Evolutionary conservation across 2,888 invertebrate species (phyloP), one percentile per base, ranked within the genome.

Genomic region (Xanthia icteritia): DNA sequence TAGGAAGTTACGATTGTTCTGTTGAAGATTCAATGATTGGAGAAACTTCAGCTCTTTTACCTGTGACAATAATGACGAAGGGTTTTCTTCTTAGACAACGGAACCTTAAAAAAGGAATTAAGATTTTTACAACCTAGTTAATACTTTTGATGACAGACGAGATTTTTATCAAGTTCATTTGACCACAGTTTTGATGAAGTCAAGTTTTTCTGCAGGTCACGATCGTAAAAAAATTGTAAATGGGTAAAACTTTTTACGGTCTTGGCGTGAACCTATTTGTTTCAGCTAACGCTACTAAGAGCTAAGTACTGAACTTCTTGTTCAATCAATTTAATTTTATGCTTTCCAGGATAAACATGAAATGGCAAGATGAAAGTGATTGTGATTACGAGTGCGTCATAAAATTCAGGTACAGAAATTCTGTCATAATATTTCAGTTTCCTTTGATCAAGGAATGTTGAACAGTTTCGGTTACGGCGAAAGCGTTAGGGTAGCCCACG

Each of bases 91-190:
- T 23, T 4, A 1, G 1, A 42, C 27, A 6, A 27, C 9, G 36
- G 73, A 36, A 60, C 65, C 58, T 39, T 79, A 73, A 60, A 72
- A 77, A 79, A 60, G 42, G 58, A 58, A 78, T 79, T 65, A 65
- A 65, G 58, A 73, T 17, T 78, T 79, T 78, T 65, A 65, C 58
- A 65, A 69, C 77, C 48, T 65, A 68, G 64, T 67, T 81, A 81
- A 68, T 79, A 69, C 68, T 79, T 77, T 81, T 48, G 36, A 68
- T 65, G 81, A 69, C 75, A 79, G 67, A 54, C 51, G 36, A 60
- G 58, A 75, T 80, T 81, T 27, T 81, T 64, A 75, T 75, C 81
- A 68, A 75, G 64, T 75, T 58, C 58, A 74, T 54, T 58, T 75
- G 81, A 65, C 63, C 76, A 81, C 75, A 31, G 64, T 60, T 76